These are phyloP conservation scores for Belonocnema kinseyi DNA, from an alignment of 1,140 invertebrate genomes.

Conservation along the genomic window DNA sequence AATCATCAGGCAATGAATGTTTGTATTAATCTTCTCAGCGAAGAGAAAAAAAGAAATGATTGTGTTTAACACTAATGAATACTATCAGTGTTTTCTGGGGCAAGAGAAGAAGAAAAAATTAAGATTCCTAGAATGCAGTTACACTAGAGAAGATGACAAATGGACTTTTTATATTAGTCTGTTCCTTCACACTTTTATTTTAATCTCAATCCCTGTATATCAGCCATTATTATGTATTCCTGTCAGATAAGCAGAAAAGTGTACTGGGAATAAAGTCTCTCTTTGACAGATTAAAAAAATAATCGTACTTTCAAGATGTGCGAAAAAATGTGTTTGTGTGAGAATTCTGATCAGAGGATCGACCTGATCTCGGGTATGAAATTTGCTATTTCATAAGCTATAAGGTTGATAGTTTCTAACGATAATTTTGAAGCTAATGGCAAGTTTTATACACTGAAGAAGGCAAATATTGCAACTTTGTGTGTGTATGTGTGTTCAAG, in stretches of 20 bases:
- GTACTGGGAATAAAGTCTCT: slow-evolving; percentile 34
- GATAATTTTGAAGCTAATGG: neutral
- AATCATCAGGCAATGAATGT: slow-evolving; percentile 2
- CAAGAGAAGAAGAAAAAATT: neutral
- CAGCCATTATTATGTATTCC: slow-evolving; percentile 57
- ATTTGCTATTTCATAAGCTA: slow-evolving; percentile 15
- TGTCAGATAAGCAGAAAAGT: slow-evolving; percentile 50
- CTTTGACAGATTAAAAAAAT: too few relatives aligned
- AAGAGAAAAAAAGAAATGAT: slow-evolving; percentile 1
- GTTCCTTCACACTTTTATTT: slow-evolving; percentile 37
- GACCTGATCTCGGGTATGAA: neutral
- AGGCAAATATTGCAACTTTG: slow-evolving; percentile 1
- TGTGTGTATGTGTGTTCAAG: neutral
- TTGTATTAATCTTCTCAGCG: neutral
- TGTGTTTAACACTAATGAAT: slow-evolving; percentile 4
- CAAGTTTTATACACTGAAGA: neutral
- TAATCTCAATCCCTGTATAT: slow-evolving; percentile 34
- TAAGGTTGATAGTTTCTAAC: slow-evolving; percentile 10
- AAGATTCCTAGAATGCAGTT: slow-evolving; percentile 17
- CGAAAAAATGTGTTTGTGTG: neutral
- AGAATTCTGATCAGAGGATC: neutral
- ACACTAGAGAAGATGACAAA: slow-evolving; percentile 16
- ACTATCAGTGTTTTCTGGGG: slow-evolving; percentile 12
- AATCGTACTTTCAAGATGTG: too few relatives aligned
- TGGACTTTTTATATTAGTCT: slow-evolving; percentile 29